These are phyloP conservation scores for Dichetophora obliterata DNA, from an alignment of 2,888 invertebrate genomes.

Conservation along the genomic window DNA sequence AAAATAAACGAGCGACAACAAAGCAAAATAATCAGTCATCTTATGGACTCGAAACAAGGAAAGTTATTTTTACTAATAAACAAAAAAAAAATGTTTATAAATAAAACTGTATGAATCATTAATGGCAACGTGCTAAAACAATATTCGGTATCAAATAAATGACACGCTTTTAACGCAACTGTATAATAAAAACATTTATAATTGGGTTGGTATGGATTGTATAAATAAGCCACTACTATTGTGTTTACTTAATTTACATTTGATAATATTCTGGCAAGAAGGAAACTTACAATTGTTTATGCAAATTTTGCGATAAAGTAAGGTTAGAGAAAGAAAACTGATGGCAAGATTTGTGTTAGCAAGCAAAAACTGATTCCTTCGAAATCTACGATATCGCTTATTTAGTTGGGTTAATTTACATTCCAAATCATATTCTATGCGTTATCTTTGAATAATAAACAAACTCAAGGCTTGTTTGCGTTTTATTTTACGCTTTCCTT, in stretches of 20 bases:
- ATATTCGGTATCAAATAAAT: neutral
- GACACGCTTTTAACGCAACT: neutral
- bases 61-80: neutral
- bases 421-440: constrained; percentile 11
- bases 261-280: too few species aligned
- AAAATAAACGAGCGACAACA: neutral
- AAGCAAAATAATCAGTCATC: neutral
- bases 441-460: neutral
- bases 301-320: too few species aligned
- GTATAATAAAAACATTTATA: constrained; percentile 5
- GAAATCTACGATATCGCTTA: neutral
- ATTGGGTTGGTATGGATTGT: constrained; percentile 2
- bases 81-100: neutral
- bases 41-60: neutral
- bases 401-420: neutral
- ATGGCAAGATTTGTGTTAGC: too few species aligned
- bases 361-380: too few species aligned
- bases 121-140: too few species aligned
- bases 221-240: neutral
- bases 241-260: constrained; percentile 14
- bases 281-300: too few species aligned
- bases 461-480: neutral
- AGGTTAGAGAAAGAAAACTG: too few species aligned
- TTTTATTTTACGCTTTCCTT: neutral
- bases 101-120: neutral